Conservation (phyloP, 1,140 invertebrate genomes). For the Drosophila ercepeae region DNA sequence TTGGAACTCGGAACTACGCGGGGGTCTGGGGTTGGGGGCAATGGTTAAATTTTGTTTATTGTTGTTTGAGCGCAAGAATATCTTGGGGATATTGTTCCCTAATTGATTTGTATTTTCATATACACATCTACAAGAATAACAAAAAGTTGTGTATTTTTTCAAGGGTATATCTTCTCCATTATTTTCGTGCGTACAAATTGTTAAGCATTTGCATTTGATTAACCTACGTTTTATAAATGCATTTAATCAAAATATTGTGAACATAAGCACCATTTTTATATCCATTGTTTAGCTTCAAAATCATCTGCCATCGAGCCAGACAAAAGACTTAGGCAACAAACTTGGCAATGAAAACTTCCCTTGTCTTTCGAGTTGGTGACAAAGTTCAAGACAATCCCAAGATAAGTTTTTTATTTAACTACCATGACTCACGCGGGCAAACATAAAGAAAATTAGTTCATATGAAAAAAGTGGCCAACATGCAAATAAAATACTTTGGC, state of each 20-base stretch:
- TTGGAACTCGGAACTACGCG: conserved; percentile 15
- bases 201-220: conserved; percentile 4
- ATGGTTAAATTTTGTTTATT: conserved; percentile 5
- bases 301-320: conserved; percentile 9
- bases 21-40: conserved; percentile 12
- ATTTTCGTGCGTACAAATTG: too few species aligned
- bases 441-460: conserved; percentile 5
- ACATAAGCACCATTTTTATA: neutral
- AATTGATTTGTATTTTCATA: too few species aligned
- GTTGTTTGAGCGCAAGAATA: conserved; percentile 1
- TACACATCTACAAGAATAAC: too few species aligned
- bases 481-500: conserved; percentile 53
- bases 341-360: conserved; percentile 46
- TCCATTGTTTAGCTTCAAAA: conserved; percentile 20
- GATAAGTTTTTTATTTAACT: conserved; percentile 32
- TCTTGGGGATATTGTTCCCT: neutral
- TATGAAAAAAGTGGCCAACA: conserved; percentile 27
- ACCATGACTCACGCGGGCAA: conserved; percentile 52
- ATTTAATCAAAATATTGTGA: conserved; percentile 11
- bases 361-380: conserved; percentile 16
- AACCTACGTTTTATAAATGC: neutral
- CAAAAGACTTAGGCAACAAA: conserved; percentile 76
- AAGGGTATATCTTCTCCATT: too few species aligned
- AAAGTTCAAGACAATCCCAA: conserved; percentile 48
- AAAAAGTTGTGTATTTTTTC: too few species aligned